Percentiles rank a stretch among this genome's conserved stretches.
phyloP scores from a whole-genome alignment of 2,113 vertebrate genomes.

The Siniperca chuatsi region DNA sequence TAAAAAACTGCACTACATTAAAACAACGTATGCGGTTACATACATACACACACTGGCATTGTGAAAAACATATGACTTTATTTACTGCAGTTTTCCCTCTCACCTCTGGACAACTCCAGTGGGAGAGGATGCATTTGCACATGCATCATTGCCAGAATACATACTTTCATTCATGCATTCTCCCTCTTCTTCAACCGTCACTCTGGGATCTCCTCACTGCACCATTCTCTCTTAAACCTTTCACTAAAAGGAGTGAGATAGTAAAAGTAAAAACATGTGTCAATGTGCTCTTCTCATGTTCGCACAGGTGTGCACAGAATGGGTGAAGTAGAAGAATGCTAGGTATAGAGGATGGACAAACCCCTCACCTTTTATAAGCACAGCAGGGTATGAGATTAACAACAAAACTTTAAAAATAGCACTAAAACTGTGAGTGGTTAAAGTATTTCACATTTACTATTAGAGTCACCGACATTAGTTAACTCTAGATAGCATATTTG shows the following conservation, averaged over 20 bases:
- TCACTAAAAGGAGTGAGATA: neutral
- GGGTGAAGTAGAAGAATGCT: neutral
- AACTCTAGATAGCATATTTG: neutral
- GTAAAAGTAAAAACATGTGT: neutral
- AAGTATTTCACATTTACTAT: neutral
- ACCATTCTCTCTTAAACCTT: neutral
- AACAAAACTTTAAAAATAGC: neutral
- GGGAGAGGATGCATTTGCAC: too few species aligned
- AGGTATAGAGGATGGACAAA: neutral
- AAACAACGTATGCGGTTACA: neutral
- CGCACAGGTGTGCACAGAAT: neutral
- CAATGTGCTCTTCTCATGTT: neutral
- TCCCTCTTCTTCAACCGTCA: neutral
- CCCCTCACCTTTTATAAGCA: neutral
- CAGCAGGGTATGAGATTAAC: neutral
- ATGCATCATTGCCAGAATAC: too few species aligned
- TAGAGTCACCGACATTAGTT: neutral
- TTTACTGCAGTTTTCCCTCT: too few species aligned
- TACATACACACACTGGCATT: neutral
- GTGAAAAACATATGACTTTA: too few species aligned
- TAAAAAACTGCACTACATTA: neutral
- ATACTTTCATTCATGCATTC: too few species aligned
- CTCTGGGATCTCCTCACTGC: neutral
- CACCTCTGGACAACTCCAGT: neutral
- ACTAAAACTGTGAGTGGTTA: neutral